Conservation (phyloP, 2,888 invertebrate genomes). For the Ryuthela nishihirai region DNA sequence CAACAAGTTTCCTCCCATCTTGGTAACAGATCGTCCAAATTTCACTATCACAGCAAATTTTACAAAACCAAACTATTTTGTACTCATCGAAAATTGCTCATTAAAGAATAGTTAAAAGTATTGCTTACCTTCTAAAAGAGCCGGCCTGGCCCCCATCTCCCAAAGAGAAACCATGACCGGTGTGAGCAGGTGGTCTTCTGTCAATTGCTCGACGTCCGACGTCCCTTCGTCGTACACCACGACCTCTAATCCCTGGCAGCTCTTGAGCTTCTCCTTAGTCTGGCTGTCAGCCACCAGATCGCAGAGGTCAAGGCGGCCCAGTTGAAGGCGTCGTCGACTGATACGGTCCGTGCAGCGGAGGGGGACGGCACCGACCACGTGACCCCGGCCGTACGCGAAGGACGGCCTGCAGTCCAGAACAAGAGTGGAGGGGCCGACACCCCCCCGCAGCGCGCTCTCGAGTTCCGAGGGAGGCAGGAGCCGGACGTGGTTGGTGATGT, state of each 20-base stretch:
- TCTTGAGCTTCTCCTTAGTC: slow-evolving; percentile 61
- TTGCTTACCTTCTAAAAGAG: slow-evolving; percentile 64
- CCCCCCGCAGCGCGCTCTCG: slow-evolving; percentile 4
- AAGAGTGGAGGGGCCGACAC: slow-evolving; percentile 3
- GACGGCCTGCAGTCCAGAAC: slow-evolving; percentile 65
- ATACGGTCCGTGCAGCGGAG: slow-evolving; percentile 67
- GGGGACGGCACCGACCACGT: slow-evolving; percentile 65
- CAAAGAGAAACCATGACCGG: slow-evolving; percentile 64
- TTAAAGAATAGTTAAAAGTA: too few relatives aligned
- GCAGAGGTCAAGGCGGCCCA: slow-evolving; percentile 62
- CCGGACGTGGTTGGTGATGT: background rate
- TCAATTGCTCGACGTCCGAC: slow-evolving; percentile 59
- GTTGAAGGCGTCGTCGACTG: slow-evolving; percentile 63
- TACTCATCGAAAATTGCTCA: too few relatives aligned
- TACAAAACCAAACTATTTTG: too few relatives aligned
- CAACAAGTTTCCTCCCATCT: too few relatives aligned
- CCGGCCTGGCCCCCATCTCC: slow-evolving; percentile 64
- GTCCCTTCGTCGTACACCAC: slow-evolving; percentile 68
- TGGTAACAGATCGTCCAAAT: too few relatives aligned
- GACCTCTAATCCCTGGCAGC: slow-evolving; percentile 59
- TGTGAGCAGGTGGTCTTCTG: slow-evolving; percentile 59
- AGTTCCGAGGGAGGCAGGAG: slow-evolving; percentile 27
- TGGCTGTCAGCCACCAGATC: slow-evolving; percentile 64
- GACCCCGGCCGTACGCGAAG: slow-evolving; percentile 64
- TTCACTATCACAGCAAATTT: too few relatives aligned